Base-by-base conservation (phyloP, 2,113 vertebrate species). In the Phalacrocorax pelagicus region DNA sequence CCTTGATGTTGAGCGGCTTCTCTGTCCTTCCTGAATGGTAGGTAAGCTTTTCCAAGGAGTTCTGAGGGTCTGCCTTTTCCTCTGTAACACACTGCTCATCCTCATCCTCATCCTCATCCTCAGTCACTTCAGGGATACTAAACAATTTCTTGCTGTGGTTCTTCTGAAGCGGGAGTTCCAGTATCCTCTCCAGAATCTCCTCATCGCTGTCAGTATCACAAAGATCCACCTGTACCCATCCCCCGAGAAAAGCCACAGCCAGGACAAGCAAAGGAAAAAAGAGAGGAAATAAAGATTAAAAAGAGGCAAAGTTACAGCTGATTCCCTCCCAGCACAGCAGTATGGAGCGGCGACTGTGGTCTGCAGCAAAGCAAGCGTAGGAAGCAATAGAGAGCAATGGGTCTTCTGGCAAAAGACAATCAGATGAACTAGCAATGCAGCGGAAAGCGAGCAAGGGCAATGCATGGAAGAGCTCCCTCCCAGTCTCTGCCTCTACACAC, bases 171-270 rank as follows among this genome's bases (percentile, higher is more conserved):
- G 99, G 99, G 58, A 99, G 98, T 96, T 99, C 99, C 63, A 99
- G 97, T 88, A 99, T 99, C 96, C 98, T 98, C 97, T 99, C 99
- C 94, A 99, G 96, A 95, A 99, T 97, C 83, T 99, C 99, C 95
- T 99, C 99, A 73, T 99, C 99, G 46, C 99, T 99, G 98, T 99
- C 99, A 59, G 98, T 97, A 96, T 99, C 99, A 95, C 98, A 98
- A 82, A 96, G 97, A 93, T 98, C 97, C 72, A 98, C 97, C 96
- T 99, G 97, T 90, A 96, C 95, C 94, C 96, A 96, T 95, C 94
- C 96, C 95, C 96, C 86, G 72, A 97, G 90, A 94, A 94, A 92
- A 95, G 96, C 62, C 94, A 94, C 90, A 93, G 87, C 81, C 84
- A 86, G 91, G 87, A 95, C 63, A 94, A 95, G 94, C 83, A 96